Evolutionary conservation across 2,113 vertebrate genomes (phyloP).

Genomic region (Pholis gunnellus): DNA sequence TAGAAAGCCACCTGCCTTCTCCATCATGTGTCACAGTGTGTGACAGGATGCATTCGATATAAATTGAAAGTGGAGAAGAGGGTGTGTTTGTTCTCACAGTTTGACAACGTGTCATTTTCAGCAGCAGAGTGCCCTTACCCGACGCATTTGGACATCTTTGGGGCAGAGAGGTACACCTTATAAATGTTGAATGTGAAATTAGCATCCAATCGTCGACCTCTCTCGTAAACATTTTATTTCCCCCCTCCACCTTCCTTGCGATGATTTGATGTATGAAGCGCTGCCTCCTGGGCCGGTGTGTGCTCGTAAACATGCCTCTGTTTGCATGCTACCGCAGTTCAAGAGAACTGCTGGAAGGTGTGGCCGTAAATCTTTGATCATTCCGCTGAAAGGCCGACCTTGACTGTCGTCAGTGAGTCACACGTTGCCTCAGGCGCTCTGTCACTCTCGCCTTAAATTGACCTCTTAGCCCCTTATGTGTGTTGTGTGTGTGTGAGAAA

Average conservation of each 20-base stretch:
- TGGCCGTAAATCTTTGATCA: conserved; percentile 67
- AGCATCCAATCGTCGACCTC: conserved; percentile 67
- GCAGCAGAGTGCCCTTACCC: conserved; percentile 53
- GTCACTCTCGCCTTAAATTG: conserved; percentile 39
- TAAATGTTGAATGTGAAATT: conserved; percentile 79
- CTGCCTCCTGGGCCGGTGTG: conserved; percentile 40
- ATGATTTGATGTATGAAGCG: conserved; percentile 54
- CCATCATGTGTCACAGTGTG: conserved; percentile 40
- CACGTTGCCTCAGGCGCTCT: conserved; percentile 34
- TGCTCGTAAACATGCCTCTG: conserved; percentile 66
- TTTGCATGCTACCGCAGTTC: conserved; percentile 44
- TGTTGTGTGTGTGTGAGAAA: conserved; percentile 7
- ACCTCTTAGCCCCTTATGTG: conserved; percentile 20
- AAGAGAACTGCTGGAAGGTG: conserved; percentile 43
- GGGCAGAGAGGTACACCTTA: conserved; percentile 56
- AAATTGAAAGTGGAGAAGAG: conserved; percentile 55
- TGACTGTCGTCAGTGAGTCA: conserved; percentile 57
- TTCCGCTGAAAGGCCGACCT: conserved; percentile 62
- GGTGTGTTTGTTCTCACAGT: conserved; percentile 42
- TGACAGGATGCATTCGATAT: conserved; percentile 47
- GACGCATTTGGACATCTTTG: conserved; percentile 38
- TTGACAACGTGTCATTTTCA: conserved; percentile 67
- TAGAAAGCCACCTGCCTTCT: conserved; percentile 44
- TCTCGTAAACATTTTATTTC: conserved; percentile 74
- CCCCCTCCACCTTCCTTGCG: conserved; percentile 7